phyloP scores from a whole-genome alignment of 2,888 invertebrate genomes.

The Philonicus albiceps region DNA sequence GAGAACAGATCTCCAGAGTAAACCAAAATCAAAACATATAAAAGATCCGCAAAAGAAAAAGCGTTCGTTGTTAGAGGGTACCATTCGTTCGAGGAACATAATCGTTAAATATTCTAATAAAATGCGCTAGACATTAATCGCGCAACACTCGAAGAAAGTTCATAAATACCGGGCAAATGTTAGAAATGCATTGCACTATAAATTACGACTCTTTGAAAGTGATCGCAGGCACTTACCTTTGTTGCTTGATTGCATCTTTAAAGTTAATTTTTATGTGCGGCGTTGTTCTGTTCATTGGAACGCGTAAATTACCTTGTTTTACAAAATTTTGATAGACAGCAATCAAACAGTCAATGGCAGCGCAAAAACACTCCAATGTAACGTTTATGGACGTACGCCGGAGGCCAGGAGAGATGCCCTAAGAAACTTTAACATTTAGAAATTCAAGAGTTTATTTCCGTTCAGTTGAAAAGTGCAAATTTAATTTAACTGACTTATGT shows the following conservation, averaged over 20 bases:
- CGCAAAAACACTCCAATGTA: neutral
- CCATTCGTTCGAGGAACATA: neutral
- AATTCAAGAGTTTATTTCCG: too few species aligned
- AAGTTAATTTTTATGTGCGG: neutral
- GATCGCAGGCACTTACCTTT: neutral
- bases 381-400: neutral
- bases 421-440: too few species aligned
- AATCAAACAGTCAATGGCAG: neutral
- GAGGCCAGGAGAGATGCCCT: too few species aligned
- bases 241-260: neutral
- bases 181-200: neutral
- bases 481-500: too few species aligned
- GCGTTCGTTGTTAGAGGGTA: neutral
- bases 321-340: neutral
- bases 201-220: neutral
- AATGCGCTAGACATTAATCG: neutral
- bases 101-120: neutral
- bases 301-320: constrained; percentile 6
- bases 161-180: neutral
- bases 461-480: too few species aligned
- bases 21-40: neutral
- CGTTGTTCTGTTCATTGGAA: neutral
- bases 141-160: neutral
- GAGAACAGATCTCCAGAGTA: neutral
- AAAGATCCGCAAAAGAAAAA: neutral